A percentile compares a stretch with the other conserved stretches of the same genome.
phyloP scores from a whole-genome alignment of 2,113 vertebrate genomes.

The Sorex fumeus region DNA sequence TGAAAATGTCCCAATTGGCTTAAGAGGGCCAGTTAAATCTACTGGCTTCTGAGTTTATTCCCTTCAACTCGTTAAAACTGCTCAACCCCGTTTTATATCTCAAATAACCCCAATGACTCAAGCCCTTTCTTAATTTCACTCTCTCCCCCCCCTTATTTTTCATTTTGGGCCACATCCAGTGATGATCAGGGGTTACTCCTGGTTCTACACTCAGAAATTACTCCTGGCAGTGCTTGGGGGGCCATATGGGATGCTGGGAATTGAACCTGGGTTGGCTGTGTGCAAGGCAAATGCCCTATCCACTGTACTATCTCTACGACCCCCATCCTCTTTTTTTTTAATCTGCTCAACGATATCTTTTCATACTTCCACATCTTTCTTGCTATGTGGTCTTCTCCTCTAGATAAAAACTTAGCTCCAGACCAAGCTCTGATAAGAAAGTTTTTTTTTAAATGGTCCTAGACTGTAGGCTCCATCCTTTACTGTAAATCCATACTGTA shows the following conservation, averaged over 20 bases:
- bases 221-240: too few relatives aligned
- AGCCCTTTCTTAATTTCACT: slow-evolving; percentile 17
- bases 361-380: not conserved
- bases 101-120: not conserved
- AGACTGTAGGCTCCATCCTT: not conserved
- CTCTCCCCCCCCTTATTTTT: too few relatives aligned
- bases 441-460: not conserved
- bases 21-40: not conserved
- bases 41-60: not conserved
- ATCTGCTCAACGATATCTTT: not conserved
- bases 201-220: too few relatives aligned
- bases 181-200: too few relatives aligned
- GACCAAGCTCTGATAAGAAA: not conserved
- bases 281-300: too few relatives aligned
- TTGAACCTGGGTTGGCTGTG: too few relatives aligned
- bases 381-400: not conserved
- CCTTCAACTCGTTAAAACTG: not conserved
- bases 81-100: not conserved
- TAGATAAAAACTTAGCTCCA: not conserved
- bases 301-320: too few relatives aligned
- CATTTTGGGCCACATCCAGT: too few relatives aligned
- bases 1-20: slow-evolving; percentile 8
- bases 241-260: too few relatives aligned
- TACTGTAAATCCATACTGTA: not conserved
- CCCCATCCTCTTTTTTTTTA: too few relatives aligned